phyloP scores from a whole-genome alignment of 2,888 invertebrate species.

The Nomada ferruginata region DNA sequence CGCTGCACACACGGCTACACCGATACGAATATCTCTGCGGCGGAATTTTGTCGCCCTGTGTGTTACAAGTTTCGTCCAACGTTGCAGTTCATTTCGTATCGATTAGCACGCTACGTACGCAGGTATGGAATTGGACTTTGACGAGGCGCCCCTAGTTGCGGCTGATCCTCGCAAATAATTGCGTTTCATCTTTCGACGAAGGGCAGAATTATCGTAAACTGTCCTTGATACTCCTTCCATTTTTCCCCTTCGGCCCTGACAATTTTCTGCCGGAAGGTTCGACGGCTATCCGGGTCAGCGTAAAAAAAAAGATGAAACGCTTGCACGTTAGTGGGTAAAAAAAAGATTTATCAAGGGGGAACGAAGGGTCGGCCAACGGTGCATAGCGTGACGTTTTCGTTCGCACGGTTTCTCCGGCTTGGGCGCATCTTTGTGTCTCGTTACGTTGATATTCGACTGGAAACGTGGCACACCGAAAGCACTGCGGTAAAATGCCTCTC shows the following conservation, averaged over 20 bases:
- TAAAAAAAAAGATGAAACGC: background rate
- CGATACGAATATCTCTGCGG: background rate
- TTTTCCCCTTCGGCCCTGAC: background rate
- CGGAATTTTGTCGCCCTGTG: background rate
- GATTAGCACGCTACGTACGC: background rate
- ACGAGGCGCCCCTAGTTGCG: background rate
- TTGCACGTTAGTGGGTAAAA: background rate
- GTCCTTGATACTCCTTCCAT: background rate
- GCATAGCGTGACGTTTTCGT: no score
- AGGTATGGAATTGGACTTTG: background rate
- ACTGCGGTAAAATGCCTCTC: conserved; percentile 60
- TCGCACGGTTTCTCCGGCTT: no score
- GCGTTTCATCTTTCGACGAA: conserved; percentile 23
- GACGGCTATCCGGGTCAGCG: background rate
- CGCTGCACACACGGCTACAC: background rate
- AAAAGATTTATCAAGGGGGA: background rate
- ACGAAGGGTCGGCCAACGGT: background rate
- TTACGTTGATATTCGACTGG: conserved; percentile 26
- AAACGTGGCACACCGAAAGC: conserved; percentile 52
- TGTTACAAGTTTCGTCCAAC: background rate
- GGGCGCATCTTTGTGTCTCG: conserved; percentile 3
- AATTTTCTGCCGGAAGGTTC: background rate
- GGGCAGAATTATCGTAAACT: conserved; percentile 39
- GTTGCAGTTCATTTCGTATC: background rate
- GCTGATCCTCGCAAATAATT: conserved; percentile 27